These are phyloP conservation scores for Papilio polyxenes DNA, from an alignment of 1,140 invertebrate genomes.

Conservation along the genomic window DNA sequence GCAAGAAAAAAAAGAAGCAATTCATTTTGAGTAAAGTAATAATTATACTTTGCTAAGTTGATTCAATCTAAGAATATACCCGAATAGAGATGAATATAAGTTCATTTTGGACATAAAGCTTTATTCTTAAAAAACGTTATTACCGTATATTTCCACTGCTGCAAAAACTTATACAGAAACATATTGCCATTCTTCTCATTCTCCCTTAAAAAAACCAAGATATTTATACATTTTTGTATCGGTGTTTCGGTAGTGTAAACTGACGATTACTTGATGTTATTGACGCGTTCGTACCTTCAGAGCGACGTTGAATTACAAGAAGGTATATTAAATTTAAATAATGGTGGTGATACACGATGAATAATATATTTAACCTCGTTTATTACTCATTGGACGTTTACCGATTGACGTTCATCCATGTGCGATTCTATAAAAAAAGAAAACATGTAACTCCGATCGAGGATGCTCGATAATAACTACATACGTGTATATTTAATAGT, in stretches of 20 bases:
- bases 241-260: background rate
- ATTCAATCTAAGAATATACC: no score
- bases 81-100: background rate
- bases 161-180: no score
- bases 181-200: no score
- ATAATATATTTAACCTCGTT: conserved; percentile 34
- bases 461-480: conserved; percentile 20
- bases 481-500: background rate
- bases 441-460: conserved; percentile 1
- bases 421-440: background rate
- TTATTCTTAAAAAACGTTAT: background rate
- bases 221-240: background rate
- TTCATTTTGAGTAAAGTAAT: no score
- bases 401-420: conserved; percentile 25
- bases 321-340: conserved; percentile 32
- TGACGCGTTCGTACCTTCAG: conserved; percentile 9
- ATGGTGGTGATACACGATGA: conserved; percentile 24
- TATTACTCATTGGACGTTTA: conserved; percentile 26
- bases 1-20: no score
- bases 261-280: background rate
- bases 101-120: background rate
- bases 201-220: background rate
- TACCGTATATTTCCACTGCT: no score
- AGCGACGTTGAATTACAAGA: conserved; percentile 25
- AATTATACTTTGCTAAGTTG: no score